Base-by-base conservation (phyloP, 1,140 invertebrate genomes). In the Drosophila grimshawi region DNA sequence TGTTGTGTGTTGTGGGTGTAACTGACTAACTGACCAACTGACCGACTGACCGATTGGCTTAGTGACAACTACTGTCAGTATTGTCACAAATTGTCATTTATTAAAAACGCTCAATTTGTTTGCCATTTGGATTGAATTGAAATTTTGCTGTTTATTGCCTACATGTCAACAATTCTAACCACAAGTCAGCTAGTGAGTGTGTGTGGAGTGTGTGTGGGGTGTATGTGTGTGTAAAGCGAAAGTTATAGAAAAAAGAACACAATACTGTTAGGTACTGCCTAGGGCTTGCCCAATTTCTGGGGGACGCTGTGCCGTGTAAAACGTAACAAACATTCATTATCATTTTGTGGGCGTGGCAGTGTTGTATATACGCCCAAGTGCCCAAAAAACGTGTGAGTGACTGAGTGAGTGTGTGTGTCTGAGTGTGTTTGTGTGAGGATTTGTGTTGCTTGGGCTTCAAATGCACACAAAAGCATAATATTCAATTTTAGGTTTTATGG, bases 401-500 rank as follows among this genome's bases (percentile, higher is more conserved):
- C 10, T 46, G 30, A n/a, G 41, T 46, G 30, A n/a, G 41, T 33
- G 45, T 37, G 33, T 68, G n/a, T 45, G 63, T 52, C 46, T 81
- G 30, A 76, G 51, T 69, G 61, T 71, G 46, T 73, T 51, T 55
- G 35, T 65, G 39, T 70, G 10, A n/a, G 39, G 39, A 43, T 43
- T 68, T 48, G 53, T 39, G 43, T 67, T 53, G 71, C 56, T 77
- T 41, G 67, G 46, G 52, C 55, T 62, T 69, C 46, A 89, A 88
- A 88, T 88, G 85, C 83, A 88, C 83, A 88, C 86, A 88, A 83
- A 83, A 88, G 83, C 85, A 83, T 73, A 88, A 80, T 89, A 89
- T 88, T 83, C 56, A 66, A 89, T 72, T 76, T 80, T 69, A 81
- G 67, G 71, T 62, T 70, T 88, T 79, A 76, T 78, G 61, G 78